Evolutionary conservation across 2,888 invertebrate genomes (phyloP).

Genomic region (Noctuana brunneofusca): DNA sequence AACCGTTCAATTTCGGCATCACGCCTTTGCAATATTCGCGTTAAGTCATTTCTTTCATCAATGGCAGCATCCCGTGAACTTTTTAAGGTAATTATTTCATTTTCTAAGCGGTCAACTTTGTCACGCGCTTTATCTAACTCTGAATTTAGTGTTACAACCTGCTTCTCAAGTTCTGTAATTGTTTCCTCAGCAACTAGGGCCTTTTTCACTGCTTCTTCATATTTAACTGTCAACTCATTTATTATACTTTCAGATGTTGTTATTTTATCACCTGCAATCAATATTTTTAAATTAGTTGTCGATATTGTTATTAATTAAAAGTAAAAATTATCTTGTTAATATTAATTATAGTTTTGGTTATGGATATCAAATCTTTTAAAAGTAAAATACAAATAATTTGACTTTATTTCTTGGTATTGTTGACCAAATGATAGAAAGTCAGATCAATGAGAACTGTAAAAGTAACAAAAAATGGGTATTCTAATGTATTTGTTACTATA

Average conservation of each 20-base stretch:
- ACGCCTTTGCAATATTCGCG: slow-evolving; percentile 87
- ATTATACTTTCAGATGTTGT: slow-evolving; percentile 78
- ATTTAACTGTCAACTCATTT: slow-evolving; percentile 83
- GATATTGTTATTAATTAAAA: no score
- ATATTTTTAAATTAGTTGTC: slow-evolving; percentile 34
- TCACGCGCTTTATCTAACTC: slow-evolving; percentile 86
- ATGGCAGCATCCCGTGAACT: slow-evolving; percentile 87
- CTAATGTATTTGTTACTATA: no score
- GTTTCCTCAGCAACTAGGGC: slow-evolving; percentile 84
- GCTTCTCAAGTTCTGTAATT: slow-evolving; percentile 84
- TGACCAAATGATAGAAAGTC: no score
- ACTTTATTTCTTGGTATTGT: no score
- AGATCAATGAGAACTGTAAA: no score
- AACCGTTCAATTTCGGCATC: slow-evolving; percentile 89
- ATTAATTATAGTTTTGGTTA: no score
- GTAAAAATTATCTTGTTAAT: no score
- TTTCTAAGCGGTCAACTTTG: slow-evolving; percentile 84
- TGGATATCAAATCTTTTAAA: no score
- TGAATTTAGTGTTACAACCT: slow-evolving; percentile 83
- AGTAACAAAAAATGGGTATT: no score
- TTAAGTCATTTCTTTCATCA: slow-evolving; percentile 89
- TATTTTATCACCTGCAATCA: slow-evolving; percentile 82
- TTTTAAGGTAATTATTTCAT: slow-evolving; percentile 85
- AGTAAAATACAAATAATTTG: no score
- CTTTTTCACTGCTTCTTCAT: slow-evolving; percentile 85